phyloP scores from a whole-genome alignment of 30 jellyfish, hydroid and myxozoan genomes.

The Chironex yamaguchii region DNA sequence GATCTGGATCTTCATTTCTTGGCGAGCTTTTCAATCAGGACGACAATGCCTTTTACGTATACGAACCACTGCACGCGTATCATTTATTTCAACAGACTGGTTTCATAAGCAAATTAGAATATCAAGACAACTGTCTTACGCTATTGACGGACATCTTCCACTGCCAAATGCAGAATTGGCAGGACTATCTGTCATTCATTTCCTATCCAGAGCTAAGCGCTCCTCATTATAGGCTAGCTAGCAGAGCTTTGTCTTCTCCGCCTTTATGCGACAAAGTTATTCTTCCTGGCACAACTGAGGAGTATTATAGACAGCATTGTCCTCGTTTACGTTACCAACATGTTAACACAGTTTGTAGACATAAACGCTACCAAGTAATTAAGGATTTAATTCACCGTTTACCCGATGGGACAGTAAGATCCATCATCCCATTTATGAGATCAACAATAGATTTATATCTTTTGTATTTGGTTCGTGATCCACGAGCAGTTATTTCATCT shows the following conservation, averaged over 20 bases:
- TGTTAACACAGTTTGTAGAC: constrained; percentile 67
- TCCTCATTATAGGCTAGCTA: constrained; percentile 89
- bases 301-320: constrained; percentile 62
- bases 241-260: constrained; percentile 86
- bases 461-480: constrained; percentile 88
- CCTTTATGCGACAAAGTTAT: constrained; percentile 78
- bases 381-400: constrained; percentile 90
- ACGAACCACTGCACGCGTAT: constrained; percentile 95
- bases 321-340: constrained; percentile 55
- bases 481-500: constrained; percentile 94
- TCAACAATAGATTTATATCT: constrained; percentile 54
- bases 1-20: constrained; percentile 97
- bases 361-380: constrained; percentile 68
- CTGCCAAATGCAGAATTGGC: constrained; percentile 81
- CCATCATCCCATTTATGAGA: constrained; percentile 47
- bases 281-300: constrained; percentile 63
- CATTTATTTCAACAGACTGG: constrained; percentile 76
- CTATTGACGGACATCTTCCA: constrained; percentile 72
- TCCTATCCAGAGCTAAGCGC: constrained; percentile 95
- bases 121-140: constrained; percentile 60
- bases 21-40: constrained; percentile 96
- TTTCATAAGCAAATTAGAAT: constrained; percentile 62
- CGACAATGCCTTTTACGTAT: constrained; percentile 77
- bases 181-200: constrained; percentile 82
- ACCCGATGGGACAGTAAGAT: constrained; percentile 36